A percentile compares a stretch with the other conserved stretches of the same genome.
These are phyloP conservation scores for Lithophane semibrunnea DNA, from an alignment of 2,888 invertebrate genomes.

Conservation along the genomic window DNA sequence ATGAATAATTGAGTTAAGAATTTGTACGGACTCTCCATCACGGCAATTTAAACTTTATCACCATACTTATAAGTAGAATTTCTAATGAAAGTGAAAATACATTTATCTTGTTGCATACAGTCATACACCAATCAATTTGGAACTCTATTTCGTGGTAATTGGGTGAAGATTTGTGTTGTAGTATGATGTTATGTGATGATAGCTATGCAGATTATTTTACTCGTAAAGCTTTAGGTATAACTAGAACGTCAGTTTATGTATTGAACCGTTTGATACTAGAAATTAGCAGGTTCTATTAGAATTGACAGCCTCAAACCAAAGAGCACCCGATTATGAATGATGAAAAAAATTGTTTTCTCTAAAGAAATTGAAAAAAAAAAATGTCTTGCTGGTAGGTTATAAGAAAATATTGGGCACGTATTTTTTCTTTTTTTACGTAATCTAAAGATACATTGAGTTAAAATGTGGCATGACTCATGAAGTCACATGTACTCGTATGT, in stretches of 20 bases:
- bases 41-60: slow-evolving; percentile 34
- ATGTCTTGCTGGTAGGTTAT: too few relatives aligned
- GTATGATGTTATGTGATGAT: slow-evolving; percentile 7
- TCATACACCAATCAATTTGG: slow-evolving; percentile 30
- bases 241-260: slow-evolving; percentile 26
- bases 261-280: not conserved
- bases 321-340: not conserved
- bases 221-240: slow-evolving; percentile 36
- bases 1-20: slow-evolving; percentile 65
- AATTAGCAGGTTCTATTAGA: slow-evolving; percentile 15
- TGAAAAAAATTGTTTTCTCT: too few relatives aligned
- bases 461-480: too few relatives aligned
- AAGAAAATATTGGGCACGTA: too few relatives aligned
- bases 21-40: slow-evolving; percentile 17
- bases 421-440: too few relatives aligned
- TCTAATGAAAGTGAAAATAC: slow-evolving; percentile 6
- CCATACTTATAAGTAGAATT: slow-evolving; percentile 10
- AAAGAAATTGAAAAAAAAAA: too few relatives aligned
- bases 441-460: too few relatives aligned
- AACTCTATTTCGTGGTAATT: slow-evolving; percentile 1
- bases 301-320: not conserved
- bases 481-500: too few relatives aligned
- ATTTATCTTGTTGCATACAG: slow-evolving; percentile 28
- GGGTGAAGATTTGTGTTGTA: slow-evolving; percentile 19
- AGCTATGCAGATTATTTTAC: slow-evolving; percentile 33